Percentiles rank a stretch among this genome's conserved stretches.
Conservation (phyloP, 2,888 invertebrate genomes). For the Rhagium mordax region DNA sequence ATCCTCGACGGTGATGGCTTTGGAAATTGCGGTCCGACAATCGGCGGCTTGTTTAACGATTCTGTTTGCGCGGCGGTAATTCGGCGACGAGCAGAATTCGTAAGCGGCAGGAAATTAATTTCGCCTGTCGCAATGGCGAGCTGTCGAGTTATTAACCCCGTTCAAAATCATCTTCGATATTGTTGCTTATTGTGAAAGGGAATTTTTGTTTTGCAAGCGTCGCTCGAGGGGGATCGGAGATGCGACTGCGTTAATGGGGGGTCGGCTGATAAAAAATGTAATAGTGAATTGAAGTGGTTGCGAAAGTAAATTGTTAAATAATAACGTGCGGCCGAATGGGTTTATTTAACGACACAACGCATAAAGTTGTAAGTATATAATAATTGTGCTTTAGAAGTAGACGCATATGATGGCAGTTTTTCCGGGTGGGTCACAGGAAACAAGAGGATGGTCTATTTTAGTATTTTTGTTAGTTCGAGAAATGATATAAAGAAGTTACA, state of each 20-base stretch:
- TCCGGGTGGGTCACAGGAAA: too few species aligned
- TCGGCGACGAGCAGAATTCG: not conserved
- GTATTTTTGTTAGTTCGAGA: too few species aligned
- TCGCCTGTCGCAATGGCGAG: not conserved
- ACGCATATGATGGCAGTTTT: too few species aligned
- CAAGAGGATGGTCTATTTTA: too few species aligned
- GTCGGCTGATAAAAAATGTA: not conserved
- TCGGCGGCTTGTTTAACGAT: not conserved
- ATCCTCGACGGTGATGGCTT: not conserved
- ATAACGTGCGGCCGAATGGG: not conserved
- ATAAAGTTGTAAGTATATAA: too few species aligned
- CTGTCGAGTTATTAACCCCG: conserved; percentile 17
- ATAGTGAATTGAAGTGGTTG: not conserved
- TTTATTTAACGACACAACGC: not conserved
- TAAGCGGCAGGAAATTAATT: conserved; percentile 14
- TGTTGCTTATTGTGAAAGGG: conserved; percentile 39
- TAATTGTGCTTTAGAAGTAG: too few species aligned
- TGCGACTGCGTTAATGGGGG: not conserved
- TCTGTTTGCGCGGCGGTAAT: not conserved
- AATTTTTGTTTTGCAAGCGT: conserved; percentile 23
- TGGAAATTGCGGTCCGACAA: not conserved
- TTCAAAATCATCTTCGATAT: conserved; percentile 40
- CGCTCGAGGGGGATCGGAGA: not conserved
- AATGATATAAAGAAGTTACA: too few species aligned
- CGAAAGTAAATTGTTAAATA: not conserved